Conservation (phyloP, 2,113 vertebrate species). For the Lonchura striata region DNA sequence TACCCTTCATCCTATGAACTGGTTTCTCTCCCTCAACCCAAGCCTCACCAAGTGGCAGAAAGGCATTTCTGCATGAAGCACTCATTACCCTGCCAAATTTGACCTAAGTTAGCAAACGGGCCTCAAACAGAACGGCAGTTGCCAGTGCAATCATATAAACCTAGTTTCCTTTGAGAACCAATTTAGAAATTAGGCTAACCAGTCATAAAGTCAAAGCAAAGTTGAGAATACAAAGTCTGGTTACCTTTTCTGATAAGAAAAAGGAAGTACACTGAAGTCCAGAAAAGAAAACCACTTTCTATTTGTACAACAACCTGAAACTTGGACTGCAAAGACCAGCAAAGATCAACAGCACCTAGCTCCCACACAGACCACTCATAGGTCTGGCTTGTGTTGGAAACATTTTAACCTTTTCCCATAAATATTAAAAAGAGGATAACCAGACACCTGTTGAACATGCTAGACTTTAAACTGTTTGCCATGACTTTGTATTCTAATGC, state of each 20-base stretch:
- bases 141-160: neutral
- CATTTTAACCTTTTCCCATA: neutral
- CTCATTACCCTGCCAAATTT: neutral
- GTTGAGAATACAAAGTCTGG: neutral
- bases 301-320: neutral
- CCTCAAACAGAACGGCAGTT: neutral
- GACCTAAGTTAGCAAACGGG: neutral
- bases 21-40: neutral
- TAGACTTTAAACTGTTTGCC: neutral
- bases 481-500: neutral
- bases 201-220: neutral
- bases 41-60: neutral
- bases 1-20: neutral
- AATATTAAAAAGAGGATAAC: neutral
- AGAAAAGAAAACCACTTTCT: neutral
- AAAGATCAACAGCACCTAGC: neutral
- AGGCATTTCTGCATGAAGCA: neutral
- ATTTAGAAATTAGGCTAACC: neutral
- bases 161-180: neutral
- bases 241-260: slow-evolving; percentile 10
- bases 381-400: neutral
- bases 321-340: neutral
- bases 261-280: neutral
- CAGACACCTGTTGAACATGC: neutral
- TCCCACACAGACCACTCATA: neutral